Percentiles rank a stretch among this genome's conserved stretches.
phyloP scores from a whole-genome alignment of 2,113 vertebrate genomes.

The Rattus rattus region DNA sequence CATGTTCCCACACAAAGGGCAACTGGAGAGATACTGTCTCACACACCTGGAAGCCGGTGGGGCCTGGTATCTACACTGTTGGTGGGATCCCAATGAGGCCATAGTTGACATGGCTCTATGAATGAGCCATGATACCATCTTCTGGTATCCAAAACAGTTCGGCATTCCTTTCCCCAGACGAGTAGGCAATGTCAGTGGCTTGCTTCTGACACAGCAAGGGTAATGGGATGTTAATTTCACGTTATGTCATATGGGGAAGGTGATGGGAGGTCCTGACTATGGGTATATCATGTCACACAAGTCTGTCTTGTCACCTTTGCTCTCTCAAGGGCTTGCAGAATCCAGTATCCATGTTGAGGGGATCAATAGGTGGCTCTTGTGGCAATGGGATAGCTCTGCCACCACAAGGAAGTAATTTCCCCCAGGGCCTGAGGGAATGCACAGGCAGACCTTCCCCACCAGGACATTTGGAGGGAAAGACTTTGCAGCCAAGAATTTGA shows the following conservation, averaged over 20 bases:
- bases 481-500: rapidly evolving
- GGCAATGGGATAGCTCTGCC: neutral
- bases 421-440: neutral
- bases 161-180: neutral
- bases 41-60: rapidly evolving
- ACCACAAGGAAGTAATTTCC: neutral
- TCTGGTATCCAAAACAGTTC: rapidly evolving
- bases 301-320: neutral
- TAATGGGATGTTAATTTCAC: no score
- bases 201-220: neutral
- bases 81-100: neutral
- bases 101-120: neutral
- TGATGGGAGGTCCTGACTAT: neutral
- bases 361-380: neutral
- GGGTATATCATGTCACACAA: neutral
- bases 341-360: neutral
- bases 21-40: neutral
- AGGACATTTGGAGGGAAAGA: neutral
- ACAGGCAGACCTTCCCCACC: neutral
- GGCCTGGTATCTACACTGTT: rapidly evolving
- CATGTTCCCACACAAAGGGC: no score
- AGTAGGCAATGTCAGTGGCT: neutral
- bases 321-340: neutral
- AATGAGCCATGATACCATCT: rapidly evolving
- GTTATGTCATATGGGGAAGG: neutral